Base-by-base conservation (phyloP, 2,113 vertebrate species). In the Dicrurus megarhynchus region DNA sequence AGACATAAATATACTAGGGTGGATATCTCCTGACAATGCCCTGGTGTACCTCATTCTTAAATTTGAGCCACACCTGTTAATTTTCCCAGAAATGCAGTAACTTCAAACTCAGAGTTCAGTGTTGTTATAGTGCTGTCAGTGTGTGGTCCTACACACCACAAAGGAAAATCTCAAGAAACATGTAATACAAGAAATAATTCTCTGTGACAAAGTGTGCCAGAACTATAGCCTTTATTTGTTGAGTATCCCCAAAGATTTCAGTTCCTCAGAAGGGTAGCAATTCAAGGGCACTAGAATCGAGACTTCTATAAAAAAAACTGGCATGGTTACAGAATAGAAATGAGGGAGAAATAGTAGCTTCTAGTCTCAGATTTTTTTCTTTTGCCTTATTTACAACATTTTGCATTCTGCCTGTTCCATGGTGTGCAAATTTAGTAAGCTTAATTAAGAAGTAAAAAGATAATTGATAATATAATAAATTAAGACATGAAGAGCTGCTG, bases 271-370 rank as follows among this genome's bases (percentile, higher is more conserved):
- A 65, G 4, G 6, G 1, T 4, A 73, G 9, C 5, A 71, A 49
- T 35, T 30, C 9, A 71, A 52, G 27, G 9, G 21, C 53, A 24
- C 16, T 39, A 22, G 44, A 93, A 60, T 42, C 37, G 77, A 92
- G 39, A 65, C 7, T 33, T 81, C 39, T 42, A 2, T 41, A 33
- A 59, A 46, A 78, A 49, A 17, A 21, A 4, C 6, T 37, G 41
- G 0, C 15, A 32, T 11, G 9, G 46, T 74, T 61, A 57, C 9
- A 55, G 16, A 56, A 42, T 35, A 12, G 14, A 65, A 89, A 74
- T 0, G 0, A 8, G 11, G 2, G 9, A 64, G 12, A 73, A 78
- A 53, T 13, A 26, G 17, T 22, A 46, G 2, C 41, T 61, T 77
- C 27, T 33, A 46, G 5, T 39, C 26, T 50, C 3, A n/a, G 20